These are phyloP conservation scores for Pardosa pseudoannulata DNA, from an alignment of 2,888 invertebrate species.

Conservation along the genomic window DNA sequence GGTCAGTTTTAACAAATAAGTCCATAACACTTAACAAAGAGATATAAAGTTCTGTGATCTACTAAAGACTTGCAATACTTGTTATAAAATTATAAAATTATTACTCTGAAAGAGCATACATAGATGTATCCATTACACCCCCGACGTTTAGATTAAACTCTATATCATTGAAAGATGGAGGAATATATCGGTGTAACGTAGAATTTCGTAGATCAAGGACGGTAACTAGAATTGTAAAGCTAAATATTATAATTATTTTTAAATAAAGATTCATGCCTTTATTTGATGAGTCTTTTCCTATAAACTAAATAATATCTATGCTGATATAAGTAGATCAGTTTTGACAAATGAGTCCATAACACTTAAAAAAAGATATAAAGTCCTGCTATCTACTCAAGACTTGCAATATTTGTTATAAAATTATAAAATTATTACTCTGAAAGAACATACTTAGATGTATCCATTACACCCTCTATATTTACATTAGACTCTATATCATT, in stretches of 20 bases:
- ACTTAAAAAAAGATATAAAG: too few relatives aligned
- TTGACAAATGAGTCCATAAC: too few relatives aligned
- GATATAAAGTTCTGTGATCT: too few relatives aligned
- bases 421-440: too few relatives aligned
- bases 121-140: slow-evolving; percentile 53
- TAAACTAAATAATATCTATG: background rate
- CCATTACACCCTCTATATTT: slow-evolving; percentile 44
- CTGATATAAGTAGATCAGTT: too few relatives aligned
- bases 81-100: too few relatives aligned
- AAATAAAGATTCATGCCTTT: too few relatives aligned
- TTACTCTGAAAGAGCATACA: slow-evolving; percentile 62
- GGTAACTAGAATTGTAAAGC: slow-evolving; percentile 57
- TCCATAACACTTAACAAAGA: too few relatives aligned
- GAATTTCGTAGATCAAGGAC: slow-evolving; percentile 68
- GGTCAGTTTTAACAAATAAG: too few relatives aligned
- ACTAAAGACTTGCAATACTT: too few relatives aligned
- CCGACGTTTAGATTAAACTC: slow-evolving; percentile 57
- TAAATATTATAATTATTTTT: slow-evolving; percentile 58
- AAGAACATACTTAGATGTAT: slow-evolving; percentile 67
- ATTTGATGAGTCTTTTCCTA: background rate
- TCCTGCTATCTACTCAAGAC: too few relatives aligned
- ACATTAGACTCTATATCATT: slow-evolving; percentile 39
- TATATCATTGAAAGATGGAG: slow-evolving; percentile 48
- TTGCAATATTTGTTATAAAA: too few relatives aligned
- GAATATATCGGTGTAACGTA: slow-evolving; percentile 63